Evolutionary conservation across 2,888 invertebrate species (phyloP).

Genomic region (Ariolimax columbianus): DNA sequence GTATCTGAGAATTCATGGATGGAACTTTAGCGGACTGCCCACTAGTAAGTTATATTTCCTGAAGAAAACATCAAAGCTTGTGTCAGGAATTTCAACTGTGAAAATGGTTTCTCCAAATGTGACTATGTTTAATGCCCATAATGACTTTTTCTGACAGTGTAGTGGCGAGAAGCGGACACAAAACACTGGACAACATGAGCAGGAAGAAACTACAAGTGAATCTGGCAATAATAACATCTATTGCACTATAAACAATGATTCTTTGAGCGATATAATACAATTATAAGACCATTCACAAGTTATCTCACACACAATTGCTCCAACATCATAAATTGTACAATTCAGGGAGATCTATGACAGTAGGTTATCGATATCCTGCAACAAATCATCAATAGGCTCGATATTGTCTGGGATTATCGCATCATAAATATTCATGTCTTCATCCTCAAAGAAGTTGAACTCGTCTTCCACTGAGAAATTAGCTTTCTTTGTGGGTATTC

Average conservation of each 20-base stretch:
- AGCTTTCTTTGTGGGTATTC: constrained; percentile 44
- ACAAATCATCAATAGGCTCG: constrained; percentile 51
- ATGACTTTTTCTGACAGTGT: no score
- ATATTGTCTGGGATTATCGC: constrained; percentile 32
- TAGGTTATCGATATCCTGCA: constrained; percentile 54
- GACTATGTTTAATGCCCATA: no score
- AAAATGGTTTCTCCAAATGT: no score
- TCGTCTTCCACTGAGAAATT: constrained; percentile 49
- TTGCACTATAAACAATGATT: background rate
- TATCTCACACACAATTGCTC: background rate
- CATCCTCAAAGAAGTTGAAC: constrained; percentile 52
- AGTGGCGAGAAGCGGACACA: background rate
- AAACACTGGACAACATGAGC: background rate
- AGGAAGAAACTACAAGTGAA: background rate
- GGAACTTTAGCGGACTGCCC: no score
- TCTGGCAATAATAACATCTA: constrained; percentile 2
- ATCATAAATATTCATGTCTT: constrained; percentile 29
- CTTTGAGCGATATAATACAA: background rate
- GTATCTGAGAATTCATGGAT: no score
- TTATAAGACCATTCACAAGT: background rate
- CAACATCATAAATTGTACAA: no score
- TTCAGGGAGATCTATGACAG: constrained; percentile 39
- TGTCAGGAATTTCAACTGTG: no score
- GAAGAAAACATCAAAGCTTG: no score
- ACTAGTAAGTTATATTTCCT: no score